Percentiles rank a stretch among this genome's conserved stretches.
Evolutionary conservation across 2,888 invertebrate genomes (phyloP).

Genomic region (Chrysodeixis includens): DNA sequence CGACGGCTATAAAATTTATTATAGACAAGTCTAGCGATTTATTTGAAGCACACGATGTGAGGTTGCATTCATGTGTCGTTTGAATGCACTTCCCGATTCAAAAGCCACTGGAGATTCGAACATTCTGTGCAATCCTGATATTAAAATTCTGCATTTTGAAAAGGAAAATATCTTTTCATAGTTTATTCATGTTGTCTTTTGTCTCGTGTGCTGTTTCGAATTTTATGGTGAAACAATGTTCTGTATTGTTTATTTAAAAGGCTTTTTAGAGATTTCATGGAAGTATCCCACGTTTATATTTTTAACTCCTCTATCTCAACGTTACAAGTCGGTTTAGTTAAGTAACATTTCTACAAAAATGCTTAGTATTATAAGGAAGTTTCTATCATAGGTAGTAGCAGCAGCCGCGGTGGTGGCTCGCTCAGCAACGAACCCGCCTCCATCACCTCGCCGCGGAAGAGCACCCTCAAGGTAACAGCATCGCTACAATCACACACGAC

Average conservation of each 20-base stretch:
- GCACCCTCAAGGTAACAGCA: conserved; percentile 84
- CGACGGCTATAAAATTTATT: conserved; percentile 48
- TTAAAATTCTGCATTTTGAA: conserved; percentile 40
- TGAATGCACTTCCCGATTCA: conserved; percentile 43
- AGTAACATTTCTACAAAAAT: no score
- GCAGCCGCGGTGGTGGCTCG: conserved; percentile 65
- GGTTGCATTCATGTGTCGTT: conserved; percentile 27
- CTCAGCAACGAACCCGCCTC: conserved; percentile 65
- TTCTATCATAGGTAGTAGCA: conserved; percentile 71
- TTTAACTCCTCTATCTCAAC: no score
- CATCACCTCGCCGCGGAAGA: conserved; percentile 78
- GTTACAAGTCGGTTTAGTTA: no score
- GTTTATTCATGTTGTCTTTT: conserved; percentile 15
- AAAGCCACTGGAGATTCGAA: conserved; percentile 34
- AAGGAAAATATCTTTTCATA: conserved; percentile 30
- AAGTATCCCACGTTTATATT: neutral
- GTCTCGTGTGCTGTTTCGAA: conserved; percentile 11
- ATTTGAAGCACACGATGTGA: conserved; percentile 38
- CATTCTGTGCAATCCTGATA: conserved; percentile 34
- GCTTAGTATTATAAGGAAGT: neutral
- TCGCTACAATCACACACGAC: conserved; percentile 46
- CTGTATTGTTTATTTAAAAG: neutral
- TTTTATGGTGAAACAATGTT: neutral
- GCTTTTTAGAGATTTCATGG: neutral
- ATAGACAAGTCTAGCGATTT: conserved; percentile 41